Evolutionary conservation across 1,140 invertebrate genomes (phyloP), one percentile per base, ranked within the genome.

Genomic region (Lepidurus apus): DNA sequence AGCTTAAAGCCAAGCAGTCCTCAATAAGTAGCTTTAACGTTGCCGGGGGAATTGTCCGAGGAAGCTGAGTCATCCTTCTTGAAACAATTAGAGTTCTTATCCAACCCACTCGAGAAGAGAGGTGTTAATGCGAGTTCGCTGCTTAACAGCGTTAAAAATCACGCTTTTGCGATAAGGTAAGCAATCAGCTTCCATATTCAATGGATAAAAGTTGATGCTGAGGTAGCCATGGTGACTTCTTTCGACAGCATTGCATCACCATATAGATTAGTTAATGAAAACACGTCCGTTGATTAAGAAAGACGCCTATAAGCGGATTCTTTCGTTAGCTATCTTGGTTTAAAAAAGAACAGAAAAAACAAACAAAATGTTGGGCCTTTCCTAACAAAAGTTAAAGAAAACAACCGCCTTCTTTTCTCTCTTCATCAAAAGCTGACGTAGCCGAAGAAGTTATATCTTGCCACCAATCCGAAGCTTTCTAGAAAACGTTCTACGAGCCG

Each of bases 201-300:
- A 65, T 13, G 6, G 13, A 65, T 1, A 17, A 65, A 65, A 9
- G 53, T 65, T n/a, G 53, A 13, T 65, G 53, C 53, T 65, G 53
- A 13, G 53, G 53, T 65, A 65, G 53, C 21, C 53, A 65, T 65
- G 53, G 53, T 65, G 53, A 65, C 17, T n/a, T 7, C 17, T 65
- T 65, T 65, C 21, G 17, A n/a, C 21, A 13, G 17, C 13, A 7
- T 65, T 65, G 13, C 53, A 21, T n/a, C 53, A 65, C 53, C 53
- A 21, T 65, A 9, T 21, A 65, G 53, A 65, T 65, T 65, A 65
- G 13, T 17, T 65, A 65, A 65, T 65, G 53, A 65, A 65, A 65
- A 65, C 53, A 65, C 53, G 53, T 65, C 21, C 53, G 53, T 21
- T 65, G 53, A 65, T 65, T 65, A 65, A 65, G 45, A 17, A 47